Evolutionary conservation across 2,797 vertebrate genomes (phyloP).

Genomic region (Siniperca undulata): DNA sequence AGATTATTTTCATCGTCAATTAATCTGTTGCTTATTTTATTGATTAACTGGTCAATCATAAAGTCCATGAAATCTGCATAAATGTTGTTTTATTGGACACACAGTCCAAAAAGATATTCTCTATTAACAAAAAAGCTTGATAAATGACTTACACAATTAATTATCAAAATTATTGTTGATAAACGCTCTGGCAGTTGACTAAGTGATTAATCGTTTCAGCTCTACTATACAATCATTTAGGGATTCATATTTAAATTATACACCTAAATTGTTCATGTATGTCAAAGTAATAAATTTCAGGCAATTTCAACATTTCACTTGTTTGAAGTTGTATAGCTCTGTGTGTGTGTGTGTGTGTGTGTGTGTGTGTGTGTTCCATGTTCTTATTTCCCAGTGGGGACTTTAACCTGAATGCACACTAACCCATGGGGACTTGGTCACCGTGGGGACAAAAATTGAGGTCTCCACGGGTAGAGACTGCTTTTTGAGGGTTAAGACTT

Average conservation of each 20-base stretch:
- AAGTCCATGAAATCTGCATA: background rate
- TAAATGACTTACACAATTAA: background rate
- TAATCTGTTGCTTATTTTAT: background rate
- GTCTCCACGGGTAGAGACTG: too few species aligned
- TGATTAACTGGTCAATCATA: background rate
- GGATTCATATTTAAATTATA: background rate
- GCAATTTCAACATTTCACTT: background rate
- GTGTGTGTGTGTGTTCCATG: background rate
- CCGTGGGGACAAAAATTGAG: too few species aligned
- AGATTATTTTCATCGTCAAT: too few species aligned
- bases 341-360: too few species aligned
- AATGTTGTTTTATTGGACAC: background rate
- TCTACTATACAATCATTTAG: background rate
- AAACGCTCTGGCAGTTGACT: background rate
- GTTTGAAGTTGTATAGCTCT: background rate
- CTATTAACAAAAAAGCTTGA: background rate
- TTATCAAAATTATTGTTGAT: background rate
- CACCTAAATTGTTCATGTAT: background rate
- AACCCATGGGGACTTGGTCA: too few species aligned
- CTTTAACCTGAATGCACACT: too few species aligned
- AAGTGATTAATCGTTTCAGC: background rate
- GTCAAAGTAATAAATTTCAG: background rate
- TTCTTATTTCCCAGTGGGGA: too few species aligned
- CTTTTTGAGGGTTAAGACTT: too few species aligned
- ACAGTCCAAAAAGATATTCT: too few species aligned